Evolutionary conservation across 1,140 invertebrate genomes (phyloP).

Genomic region (Chymomyza costata): DNA sequence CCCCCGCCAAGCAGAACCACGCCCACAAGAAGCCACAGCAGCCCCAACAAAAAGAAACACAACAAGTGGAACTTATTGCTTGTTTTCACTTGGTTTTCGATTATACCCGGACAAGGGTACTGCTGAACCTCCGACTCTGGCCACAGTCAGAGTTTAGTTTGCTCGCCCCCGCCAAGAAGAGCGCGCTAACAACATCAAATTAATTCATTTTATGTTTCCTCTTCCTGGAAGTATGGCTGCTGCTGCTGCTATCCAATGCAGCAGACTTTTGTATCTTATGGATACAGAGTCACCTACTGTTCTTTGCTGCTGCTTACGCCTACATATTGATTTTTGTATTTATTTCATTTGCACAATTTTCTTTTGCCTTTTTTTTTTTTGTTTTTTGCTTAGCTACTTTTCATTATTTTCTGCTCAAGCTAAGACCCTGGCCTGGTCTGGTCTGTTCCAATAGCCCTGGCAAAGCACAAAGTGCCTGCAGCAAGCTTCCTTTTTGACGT

Average conservation of each 20-base stretch:
- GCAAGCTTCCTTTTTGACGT: conserved; percentile 34
- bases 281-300: not conserved
- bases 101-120: conserved; percentile 53
- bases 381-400: conserved; percentile 13
- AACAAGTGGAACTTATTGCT: conserved; percentile 40
- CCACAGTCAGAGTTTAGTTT: not conserved
- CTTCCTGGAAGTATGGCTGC: conserved; percentile 15
- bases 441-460: not conserved
- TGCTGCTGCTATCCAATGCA: not conserved
- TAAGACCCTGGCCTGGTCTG: not conserved
- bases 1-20: conserved; percentile 25
- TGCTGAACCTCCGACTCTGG: conserved; percentile 28
- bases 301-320: conserved; percentile 50
- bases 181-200: conserved; percentile 52
- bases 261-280: not conserved
- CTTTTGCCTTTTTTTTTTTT: conserved; percentile 21
- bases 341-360: conserved; percentile 37
- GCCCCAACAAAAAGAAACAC: not conserved
- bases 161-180: not conserved
- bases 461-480: conserved; percentile 17
- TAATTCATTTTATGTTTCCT: conserved; percentile 73
- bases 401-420: conserved; percentile 49
- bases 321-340: conserved; percentile 73
- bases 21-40: conserved; percentile 20
- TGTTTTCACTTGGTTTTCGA: conserved; percentile 72